Evolutionary conservation across 2,797 vertebrate species (phyloP), one percentile per base, ranked within the genome.

Genomic region (Cyclura pinguis): DNA sequence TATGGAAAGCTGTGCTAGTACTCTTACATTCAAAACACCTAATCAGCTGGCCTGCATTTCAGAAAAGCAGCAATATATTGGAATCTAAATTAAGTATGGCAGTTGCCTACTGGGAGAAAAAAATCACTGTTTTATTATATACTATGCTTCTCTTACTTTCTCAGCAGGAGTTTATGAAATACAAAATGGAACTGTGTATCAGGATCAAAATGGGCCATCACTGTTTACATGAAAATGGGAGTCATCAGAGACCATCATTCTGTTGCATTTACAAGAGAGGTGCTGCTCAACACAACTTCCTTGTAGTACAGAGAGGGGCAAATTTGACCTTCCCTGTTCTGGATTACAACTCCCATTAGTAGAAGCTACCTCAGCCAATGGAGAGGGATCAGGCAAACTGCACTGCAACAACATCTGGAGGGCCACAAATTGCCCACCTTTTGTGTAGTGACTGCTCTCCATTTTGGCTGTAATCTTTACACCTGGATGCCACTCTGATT

Each of bases 21-120:
- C 87, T 93, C 78, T 93, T 83, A 82, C 67, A 85, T 90, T 94
- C 95, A 95, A 90, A 94, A 93, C 93, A 95, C 94, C 90, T 95
- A 92, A 91, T 96, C 94, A 95, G 88, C 85, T 67, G 89, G 62
- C 81, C 69, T 92, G 73, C 89, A 90, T 87, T 91, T 90, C 80
- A 90, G 92, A 94, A 93, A 96, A 93, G 89, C 81, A 93, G 86
- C 88, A 85, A 88, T 55, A 62, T 92, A 62, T 92, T 95, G 89
- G 91, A 92, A 89, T 86, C n/a, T 90, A 92, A 87, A 89, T 91
- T 89, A 92, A 85, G 77, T 73, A 89, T 95, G 83, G 80, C 83
- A 92, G 81, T 90, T 80, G 50, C 88, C 87, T 93, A 32, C 47
- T 69, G 91, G 62, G 2, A 13, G 14, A 22, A 2, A 1, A 73